Conservation (phyloP, 1,140 invertebrate species). For the fruit fly (Drosophila melanogaster) region Release_6_plus_ISO1_MT NT_033777.3:31054501-31055000, state of each 20-base stretch:
- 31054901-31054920: constrained; percentile 2
- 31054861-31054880: constrained; percentile 53
- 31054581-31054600: constrained; percentile 35
- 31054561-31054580: constrained; percentile 70
- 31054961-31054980: constrained; percentile 76
- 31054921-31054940: neutral
- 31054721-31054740: constrained; percentile 56
- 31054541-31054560: constrained; percentile 60
- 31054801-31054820: constrained; percentile 18
- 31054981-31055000: constrained; percentile 81
- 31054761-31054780: constrained; percentile 65
- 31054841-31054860: constrained; percentile 10
- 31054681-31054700: constrained; percentile 48
- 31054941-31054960: neutral
- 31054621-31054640: constrained; percentile 35
- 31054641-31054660: constrained; percentile 14
- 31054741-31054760: constrained; percentile 42
- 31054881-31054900: constrained; percentile 66
- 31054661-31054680: constrained; percentile 64
- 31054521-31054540: constrained; percentile 61
- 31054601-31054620: constrained; percentile 52
- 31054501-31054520: constrained; percentile 63
- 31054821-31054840: constrained; percentile 26
- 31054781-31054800: constrained; percentile 31
- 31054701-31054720: constrained; percentile 78